Base-by-base conservation (phyloP, 2,797 vertebrate species). In the Neoniphon sammara region DNA sequence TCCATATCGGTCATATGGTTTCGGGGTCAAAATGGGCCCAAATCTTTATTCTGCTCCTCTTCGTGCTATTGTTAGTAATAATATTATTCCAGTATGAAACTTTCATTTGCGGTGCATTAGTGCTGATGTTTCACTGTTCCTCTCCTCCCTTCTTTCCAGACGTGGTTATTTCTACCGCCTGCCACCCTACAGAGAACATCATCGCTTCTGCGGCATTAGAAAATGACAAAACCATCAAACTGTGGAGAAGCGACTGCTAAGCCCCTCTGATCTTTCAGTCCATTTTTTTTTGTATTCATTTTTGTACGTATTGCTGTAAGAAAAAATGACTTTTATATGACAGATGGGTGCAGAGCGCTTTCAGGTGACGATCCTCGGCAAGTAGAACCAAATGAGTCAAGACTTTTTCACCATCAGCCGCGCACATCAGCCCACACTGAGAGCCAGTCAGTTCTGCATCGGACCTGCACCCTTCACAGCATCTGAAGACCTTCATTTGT, bases 191-290 rank as follows among this genome's bases (percentile, higher is more conserved):
- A 87, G 98, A 99, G 89, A 99, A 99, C 95, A 99, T 99, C 94
- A 97, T 99, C 0, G 98, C 98, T 0, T 99, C 98, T 0, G 98
- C 98, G 0, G 98, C 98, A 15, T 92, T 99, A 93, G 98, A 99
- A 94, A 99, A 99, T 0, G 98, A 99, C 96, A 99, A 99, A 93
- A 99, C 98, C 87, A 99, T 99, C 93, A 99, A 99, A 91, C 94
- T 99, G 91, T 99, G 98, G 98, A 99, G 95, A 94, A 99, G 98
- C 80, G 98, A 99, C 95, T 99, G 97, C 93, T 99, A 96, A 96
- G 75, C 78, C 69, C n/a, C 23, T 34, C 12, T 18, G 42, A 62
- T 60, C 23, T 88, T 61, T 78, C 20, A 70, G 77, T 66, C 60
- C 66, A 64, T 79, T 80, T 56, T 71, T 67, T 81, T 76, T 85